phyloP scores from a whole-genome alignment of 2,113 vertebrate genomes.

The Mugil cephalus region DNA sequence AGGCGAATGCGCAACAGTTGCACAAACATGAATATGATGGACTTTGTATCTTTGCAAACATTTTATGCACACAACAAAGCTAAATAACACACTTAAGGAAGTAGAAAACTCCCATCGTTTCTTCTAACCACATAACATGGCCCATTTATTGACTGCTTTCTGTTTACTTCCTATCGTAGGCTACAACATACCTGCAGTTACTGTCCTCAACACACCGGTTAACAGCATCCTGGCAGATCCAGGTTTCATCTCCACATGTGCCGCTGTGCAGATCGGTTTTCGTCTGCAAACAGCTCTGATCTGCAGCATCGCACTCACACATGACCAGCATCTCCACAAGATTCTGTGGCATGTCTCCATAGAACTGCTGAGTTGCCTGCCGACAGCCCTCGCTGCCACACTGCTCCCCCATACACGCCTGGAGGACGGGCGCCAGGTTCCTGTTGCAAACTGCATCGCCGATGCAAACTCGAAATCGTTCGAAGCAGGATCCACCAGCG shows the following conservation, averaged over 20 bases:
- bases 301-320: constrained; percentile 86
- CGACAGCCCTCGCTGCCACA: constrained; percentile 87
- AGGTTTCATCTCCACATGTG: constrained; percentile 78
- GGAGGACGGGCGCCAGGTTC: constrained; percentile 85
- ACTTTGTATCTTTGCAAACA: too few species aligned
- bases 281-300: constrained; percentile 85
- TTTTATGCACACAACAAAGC: too few species aligned
- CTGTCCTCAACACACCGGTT: constrained; percentile 82
- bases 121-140: too few species aligned
- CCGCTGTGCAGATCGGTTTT: constrained; percentile 85
- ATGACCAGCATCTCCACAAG: constrained; percentile 89
- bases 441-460: constrained; percentile 88
- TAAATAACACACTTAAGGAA: too few species aligned
- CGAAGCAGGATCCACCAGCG: constrained; percentile 83
- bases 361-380: constrained; percentile 84
- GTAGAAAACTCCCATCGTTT: too few species aligned
- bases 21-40: too few species aligned
- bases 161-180: not conserved
- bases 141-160: too few species aligned
- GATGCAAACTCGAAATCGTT: constrained; percentile 84
- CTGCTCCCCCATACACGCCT: constrained; percentile 79
- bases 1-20: too few species aligned
- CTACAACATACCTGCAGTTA: constrained; percentile 88
- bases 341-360: constrained; percentile 83
- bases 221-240: constrained; percentile 86